phyloP scores from a whole-genome alignment of 2,888 invertebrate species.

The Desoria tigrina region DNA sequence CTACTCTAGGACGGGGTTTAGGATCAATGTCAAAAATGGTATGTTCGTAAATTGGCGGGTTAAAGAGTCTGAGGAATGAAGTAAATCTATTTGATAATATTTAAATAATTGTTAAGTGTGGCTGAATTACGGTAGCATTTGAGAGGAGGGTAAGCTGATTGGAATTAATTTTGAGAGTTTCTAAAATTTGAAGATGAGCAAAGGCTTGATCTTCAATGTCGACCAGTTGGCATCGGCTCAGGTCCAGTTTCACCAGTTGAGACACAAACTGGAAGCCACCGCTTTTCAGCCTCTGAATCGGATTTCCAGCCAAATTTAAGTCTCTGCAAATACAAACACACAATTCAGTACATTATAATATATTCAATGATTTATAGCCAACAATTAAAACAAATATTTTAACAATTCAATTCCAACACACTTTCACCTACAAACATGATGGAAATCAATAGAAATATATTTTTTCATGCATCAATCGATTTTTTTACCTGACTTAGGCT shows the following conservation, averaged over 20 bases:
- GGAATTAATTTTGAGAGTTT: constrained; percentile 76
- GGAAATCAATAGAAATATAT: no score
- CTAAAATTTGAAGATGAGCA: constrained; percentile 72
- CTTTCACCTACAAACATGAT: no score
- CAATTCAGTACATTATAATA: no score
- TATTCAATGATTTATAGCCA: no score
- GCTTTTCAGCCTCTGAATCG: constrained; percentile 75
- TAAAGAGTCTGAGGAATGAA: no score
- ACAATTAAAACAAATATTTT: no score
- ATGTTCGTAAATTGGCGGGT: no score
- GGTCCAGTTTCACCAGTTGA: constrained; percentile 77
- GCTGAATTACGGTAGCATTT: constrained; percentile 50
- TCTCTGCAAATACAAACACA: constrained; percentile 58
- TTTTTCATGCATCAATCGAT: no score
- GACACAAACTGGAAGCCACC: constrained; percentile 74
- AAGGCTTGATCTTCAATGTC: constrained; percentile 76
- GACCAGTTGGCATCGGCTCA: constrained; percentile 79
- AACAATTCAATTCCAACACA: no score
- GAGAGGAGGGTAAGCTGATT: constrained; percentile 65
- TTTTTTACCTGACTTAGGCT: no score
- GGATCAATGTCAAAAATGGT: no score
- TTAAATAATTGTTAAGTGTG: background rate
- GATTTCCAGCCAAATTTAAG: constrained; percentile 76
- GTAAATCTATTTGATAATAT: background rate
- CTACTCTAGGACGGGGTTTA: no score